A percentile compares a stretch with the other conserved stretches of the same genome.
phyloP scores from a whole-genome alignment of 1,140 invertebrate species.

The Diploscapter pachys region DNA sequence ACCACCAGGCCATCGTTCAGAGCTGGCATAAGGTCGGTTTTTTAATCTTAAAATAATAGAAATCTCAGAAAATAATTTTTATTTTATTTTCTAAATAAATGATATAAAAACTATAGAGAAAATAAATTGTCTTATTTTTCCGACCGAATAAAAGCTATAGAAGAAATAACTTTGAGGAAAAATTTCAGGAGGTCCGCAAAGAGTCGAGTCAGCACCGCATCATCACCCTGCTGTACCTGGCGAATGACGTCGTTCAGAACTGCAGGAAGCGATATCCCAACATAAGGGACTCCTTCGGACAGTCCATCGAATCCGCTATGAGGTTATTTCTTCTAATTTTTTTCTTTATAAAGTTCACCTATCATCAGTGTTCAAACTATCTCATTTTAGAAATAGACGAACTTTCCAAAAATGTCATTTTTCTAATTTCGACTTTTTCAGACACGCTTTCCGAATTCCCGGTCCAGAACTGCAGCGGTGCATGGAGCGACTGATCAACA shows the following conservation, averaged over 20 bases:
- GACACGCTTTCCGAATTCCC: not conserved
- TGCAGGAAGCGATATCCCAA: slow-evolving; percentile 95
- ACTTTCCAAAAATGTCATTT: not conserved
- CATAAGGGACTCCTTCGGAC: slow-evolving; percentile 71
- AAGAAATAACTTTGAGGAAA: too few relatives aligned
- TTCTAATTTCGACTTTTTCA: not conserved
- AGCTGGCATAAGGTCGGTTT: slow-evolving; percentile 73
- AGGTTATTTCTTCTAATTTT: slow-evolving; percentile 15
- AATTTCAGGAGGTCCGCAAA: slow-evolving; percentile 64
- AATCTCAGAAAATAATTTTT: not conserved
- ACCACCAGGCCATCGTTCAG: slow-evolving; percentile 85
- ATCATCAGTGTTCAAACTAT: slow-evolving; percentile 31
- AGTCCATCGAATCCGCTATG: slow-evolving; percentile 59
- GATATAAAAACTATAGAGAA: too few relatives aligned
- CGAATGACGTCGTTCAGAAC: slow-evolving; percentile 98
- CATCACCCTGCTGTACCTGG: slow-evolving; percentile 89
- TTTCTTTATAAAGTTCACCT: not conserved
- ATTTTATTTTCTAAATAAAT: slow-evolving; percentile 52
- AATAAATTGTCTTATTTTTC: too few relatives aligned
- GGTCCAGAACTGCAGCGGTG: too few relatives aligned
- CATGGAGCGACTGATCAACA: too few relatives aligned
- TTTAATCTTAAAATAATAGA: too few relatives aligned
- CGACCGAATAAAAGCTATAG: too few relatives aligned
- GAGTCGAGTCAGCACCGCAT: slow-evolving; percentile 74
- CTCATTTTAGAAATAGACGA: not conserved